These are phyloP conservation scores for Ormia ochracea DNA, from an alignment of 2,888 invertebrate species.

Conservation along the genomic window DNA sequence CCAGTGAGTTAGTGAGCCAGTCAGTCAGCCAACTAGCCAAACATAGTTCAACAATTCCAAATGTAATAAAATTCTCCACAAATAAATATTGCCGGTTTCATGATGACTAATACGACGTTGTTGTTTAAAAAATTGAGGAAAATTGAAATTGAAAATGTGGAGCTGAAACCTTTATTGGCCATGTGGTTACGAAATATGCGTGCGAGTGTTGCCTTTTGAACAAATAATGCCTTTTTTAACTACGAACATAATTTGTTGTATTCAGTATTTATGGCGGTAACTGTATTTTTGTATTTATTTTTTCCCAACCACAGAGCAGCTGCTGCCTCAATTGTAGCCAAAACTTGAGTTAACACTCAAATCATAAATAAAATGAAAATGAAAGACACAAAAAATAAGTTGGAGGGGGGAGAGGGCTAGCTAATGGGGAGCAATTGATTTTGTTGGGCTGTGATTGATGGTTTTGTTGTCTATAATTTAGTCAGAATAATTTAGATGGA, in stretches of 20 bases:
- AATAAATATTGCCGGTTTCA: constrained; percentile 1
- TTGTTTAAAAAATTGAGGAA: not conserved
- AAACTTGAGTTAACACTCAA: not conserved
- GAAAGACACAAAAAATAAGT: no score
- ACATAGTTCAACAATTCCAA: constrained; percentile 14
- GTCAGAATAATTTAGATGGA: no score
- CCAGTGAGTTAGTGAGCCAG: not conserved
- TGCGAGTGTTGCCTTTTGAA: constrained; percentile 26
- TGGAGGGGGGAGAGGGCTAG: no score
- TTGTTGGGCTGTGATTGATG: no score
- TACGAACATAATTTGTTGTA: constrained; percentile 2
- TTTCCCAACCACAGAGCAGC: constrained; percentile 18
- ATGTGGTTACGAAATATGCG: constrained; percentile 36
- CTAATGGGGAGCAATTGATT: no score
- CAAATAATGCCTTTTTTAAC: not conserved
- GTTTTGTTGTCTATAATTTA: no score
- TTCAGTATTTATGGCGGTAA: constrained; percentile 3
- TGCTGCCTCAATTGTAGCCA: not conserved
- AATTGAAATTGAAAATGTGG: not conserved
- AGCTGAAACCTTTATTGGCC: constrained; percentile 14
- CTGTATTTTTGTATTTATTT: not conserved
- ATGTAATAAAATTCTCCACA: constrained; percentile 2
- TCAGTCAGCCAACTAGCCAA: not conserved
- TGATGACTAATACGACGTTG: constrained; percentile 34
- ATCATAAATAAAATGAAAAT: not conserved